phyloP scores from a whole-genome alignment of 2,888 invertebrate species.

The Clepsis dumicolana region DNA sequence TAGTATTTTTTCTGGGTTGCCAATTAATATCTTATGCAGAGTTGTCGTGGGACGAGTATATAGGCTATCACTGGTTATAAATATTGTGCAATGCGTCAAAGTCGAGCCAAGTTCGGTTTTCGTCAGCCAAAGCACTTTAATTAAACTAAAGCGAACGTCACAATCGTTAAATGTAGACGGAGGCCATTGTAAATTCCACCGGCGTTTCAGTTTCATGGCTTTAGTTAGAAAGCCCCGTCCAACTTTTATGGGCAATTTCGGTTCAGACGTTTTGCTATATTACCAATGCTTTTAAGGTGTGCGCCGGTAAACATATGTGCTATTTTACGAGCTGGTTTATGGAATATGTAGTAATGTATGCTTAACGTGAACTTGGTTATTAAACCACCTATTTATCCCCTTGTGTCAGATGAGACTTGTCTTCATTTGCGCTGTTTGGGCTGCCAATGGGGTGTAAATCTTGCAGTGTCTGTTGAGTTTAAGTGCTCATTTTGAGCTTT shows the following conservation, averaged over 20 bases:
- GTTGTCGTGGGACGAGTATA: too few species aligned
- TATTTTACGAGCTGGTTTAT: slow-evolving; percentile 81
- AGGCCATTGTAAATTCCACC: slow-evolving; percentile 83
- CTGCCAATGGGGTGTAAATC: slow-evolving; percentile 1
- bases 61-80: too few species aligned
- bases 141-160: slow-evolving; percentile 83
- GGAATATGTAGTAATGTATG: slow-evolving; percentile 76
- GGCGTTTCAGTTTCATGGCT: slow-evolving; percentile 85
- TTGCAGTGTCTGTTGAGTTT: not conserved
- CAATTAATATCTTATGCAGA: too few species aligned
- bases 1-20: too few species aligned
- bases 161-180: slow-evolving; percentile 82
- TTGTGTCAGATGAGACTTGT: slow-evolving; percentile 24
- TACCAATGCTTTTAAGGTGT: slow-evolving; percentile 87
- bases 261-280: slow-evolving; percentile 87
- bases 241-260: slow-evolving; percentile 86
- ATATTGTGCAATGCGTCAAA: slow-evolving; percentile 1
- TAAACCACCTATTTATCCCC: slow-evolving; percentile 24
- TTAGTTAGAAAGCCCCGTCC: slow-evolving; percentile 85
- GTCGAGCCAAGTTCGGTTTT: slow-evolving; percentile 19
- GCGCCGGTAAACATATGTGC: slow-evolving; percentile 84
- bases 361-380: slow-evolving; percentile 61
- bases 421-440: slow-evolving; percentile 37
- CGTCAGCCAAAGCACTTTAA: slow-evolving; percentile 70
- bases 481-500: slow-evolving; percentile 1